Evolutionary conservation across 2,888 invertebrate species (phyloP).

Genomic region (Osedax fenrisi): DNA sequence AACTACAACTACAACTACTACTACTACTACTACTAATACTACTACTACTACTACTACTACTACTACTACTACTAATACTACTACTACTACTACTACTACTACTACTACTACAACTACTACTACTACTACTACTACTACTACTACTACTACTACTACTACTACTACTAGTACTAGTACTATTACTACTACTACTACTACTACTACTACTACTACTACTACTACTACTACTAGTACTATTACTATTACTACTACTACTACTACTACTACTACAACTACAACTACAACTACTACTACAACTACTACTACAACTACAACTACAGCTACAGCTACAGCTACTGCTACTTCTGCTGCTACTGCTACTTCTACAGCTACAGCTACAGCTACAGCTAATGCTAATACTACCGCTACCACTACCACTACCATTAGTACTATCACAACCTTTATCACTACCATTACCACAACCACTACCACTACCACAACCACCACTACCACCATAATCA

Average conservation of each 20-base stretch:
- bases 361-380: conserved; percentile 14
- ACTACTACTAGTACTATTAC: conserved; percentile 25
- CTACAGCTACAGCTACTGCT: conserved; percentile 18
- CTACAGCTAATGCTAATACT: background rate
- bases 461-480: background rate
- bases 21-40: conserved; percentile 1
- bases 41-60: conserved; percentile 7
- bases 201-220: conserved; percentile 27
- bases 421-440: background rate
- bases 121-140: conserved; percentile 7
- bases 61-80: background rate
- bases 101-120: conserved; percentile 5
- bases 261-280: conserved; percentile 23
- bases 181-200: conserved; percentile 20
- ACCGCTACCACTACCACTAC: background rate
- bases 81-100: conserved; percentile 3
- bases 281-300: conserved; percentile 20
- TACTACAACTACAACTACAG: conserved; percentile 15
- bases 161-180: conserved; percentile 9
- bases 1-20: conserved; percentile 3
- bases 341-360: conserved; percentile 19
- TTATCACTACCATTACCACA: background rate
- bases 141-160: background rate
- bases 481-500: background rate
- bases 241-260: conserved; percentile 25